Percentiles rank a stretch among this genome's conserved stretches.
These are phyloP conservation scores for Eucera pruinosa DNA, from an alignment of 2,888 invertebrate genomes.

Conservation along the genomic window DNA sequence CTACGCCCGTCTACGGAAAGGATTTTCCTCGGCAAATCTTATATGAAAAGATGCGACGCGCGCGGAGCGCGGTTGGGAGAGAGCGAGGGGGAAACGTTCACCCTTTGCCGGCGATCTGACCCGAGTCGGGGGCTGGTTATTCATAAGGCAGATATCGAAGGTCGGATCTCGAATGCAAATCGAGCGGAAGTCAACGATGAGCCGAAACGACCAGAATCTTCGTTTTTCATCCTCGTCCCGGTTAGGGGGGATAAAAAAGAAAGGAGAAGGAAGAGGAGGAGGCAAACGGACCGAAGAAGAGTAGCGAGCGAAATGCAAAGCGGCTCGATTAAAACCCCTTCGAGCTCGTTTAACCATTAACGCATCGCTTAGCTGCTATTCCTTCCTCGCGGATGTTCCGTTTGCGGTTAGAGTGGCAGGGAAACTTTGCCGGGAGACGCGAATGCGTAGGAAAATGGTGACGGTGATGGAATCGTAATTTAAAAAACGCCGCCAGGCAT, in stretches of 20 bases:
- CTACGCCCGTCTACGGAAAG: conserved; percentile 30
- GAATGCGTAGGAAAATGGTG: background rate
- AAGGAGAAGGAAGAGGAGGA: conserved; percentile 7
- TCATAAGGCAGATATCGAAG: conserved; percentile 68
- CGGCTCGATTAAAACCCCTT: conserved; percentile 65
- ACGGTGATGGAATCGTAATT: background rate
- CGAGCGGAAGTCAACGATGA: conserved; percentile 69
- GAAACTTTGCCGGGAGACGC: background rate
- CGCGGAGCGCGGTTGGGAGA: background rate
- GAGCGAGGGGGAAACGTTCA: conserved; percentile 29
- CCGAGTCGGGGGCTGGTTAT: conserved; percentile 59
- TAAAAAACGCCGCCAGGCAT: too few relatives aligned
- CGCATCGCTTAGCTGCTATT: background rate
- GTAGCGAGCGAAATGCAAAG: conserved; percentile 50
- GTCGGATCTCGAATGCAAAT: conserved; percentile 65
- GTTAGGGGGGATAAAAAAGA: background rate
- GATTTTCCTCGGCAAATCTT: conserved; percentile 61
- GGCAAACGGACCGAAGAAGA: conserved; percentile 4
- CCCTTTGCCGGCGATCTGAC: conserved; percentile 50
- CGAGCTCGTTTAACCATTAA: conserved; percentile 58
- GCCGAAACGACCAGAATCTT: conserved; percentile 50
- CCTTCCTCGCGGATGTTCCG: background rate
- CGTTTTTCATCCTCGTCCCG: conserved; percentile 37
- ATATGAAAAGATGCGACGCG: conserved; percentile 57
- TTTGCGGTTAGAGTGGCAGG: conserved; percentile 9